Conservation (phyloP, 1,140 invertebrate genomes). For the Nylanderia fulva region DNA sequence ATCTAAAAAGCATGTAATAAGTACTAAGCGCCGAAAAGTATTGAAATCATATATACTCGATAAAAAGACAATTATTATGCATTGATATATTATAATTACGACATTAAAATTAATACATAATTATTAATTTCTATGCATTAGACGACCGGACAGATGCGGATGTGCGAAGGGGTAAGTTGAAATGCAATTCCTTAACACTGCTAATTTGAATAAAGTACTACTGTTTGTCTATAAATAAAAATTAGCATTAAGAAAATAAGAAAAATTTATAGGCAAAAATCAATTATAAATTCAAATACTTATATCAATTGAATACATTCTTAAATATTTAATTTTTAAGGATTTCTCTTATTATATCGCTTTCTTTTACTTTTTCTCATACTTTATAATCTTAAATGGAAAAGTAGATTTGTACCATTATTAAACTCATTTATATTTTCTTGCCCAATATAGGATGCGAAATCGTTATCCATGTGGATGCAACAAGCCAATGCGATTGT, state of each 20-base stretch:
- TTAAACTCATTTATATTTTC: neutral
- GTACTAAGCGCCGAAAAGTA: neutral
- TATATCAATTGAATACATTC: neutral
- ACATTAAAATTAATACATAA: conserved; percentile 69
- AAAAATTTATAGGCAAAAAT: neutral
- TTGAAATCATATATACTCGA: neutral
- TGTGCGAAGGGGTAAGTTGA: conserved; percentile 70
- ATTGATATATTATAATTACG: conserved; percentile 35
- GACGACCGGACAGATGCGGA: conserved; percentile 65
- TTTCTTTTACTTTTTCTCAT: neutral
- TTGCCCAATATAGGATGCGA: neutral
- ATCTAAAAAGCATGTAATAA: neutral
- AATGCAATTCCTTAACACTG: neutral
- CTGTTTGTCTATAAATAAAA: neutral
- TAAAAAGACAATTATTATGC: too few relatives aligned
- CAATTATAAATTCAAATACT: neutral
- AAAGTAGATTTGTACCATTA: neutral
- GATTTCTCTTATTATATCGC: too few relatives aligned
- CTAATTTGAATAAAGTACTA: neutral
- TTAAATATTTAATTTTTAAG: conserved; percentile 3
- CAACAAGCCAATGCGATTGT: conserved; percentile 1
- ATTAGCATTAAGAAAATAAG: neutral
- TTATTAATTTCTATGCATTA: conserved; percentile 67
- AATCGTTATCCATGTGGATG: conserved; percentile 36
- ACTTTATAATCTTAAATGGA: neutral